phyloP scores from a whole-genome alignment of 2,113 vertebrate genomes.

The Amia ocellicauda region DNA sequence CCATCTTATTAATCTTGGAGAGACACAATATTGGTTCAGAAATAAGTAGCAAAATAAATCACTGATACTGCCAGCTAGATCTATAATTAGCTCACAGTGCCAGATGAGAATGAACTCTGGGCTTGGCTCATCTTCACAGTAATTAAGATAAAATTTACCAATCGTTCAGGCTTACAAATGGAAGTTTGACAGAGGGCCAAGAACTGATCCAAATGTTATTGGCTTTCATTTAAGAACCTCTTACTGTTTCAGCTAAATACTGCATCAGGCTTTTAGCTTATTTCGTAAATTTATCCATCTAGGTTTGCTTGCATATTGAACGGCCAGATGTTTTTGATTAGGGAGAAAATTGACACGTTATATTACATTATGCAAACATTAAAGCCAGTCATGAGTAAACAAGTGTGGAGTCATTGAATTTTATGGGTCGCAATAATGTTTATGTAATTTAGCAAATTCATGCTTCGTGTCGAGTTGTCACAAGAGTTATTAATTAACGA shows the following conservation, averaged over 20 bases:
- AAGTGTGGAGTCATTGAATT: conserved; percentile 67
- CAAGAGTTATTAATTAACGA: conserved; percentile 60
- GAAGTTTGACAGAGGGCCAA: conserved; percentile 60
- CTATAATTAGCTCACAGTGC: conserved; percentile 52
- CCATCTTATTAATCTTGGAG: conserved; percentile 57
- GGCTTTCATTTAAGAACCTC: conserved; percentile 51
- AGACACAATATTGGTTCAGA: conserved; percentile 47
- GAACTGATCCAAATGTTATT: conserved; percentile 50
- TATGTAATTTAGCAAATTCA: conserved; percentile 73
- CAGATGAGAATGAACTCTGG: conserved; percentile 42
- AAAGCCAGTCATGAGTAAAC: conserved; percentile 64
- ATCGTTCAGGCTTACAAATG: conserved; percentile 57
- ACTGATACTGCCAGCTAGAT: conserved; percentile 43
- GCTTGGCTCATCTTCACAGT: conserved; percentile 42
- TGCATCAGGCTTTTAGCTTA: conserved; percentile 47
- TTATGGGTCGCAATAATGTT: conserved; percentile 73
- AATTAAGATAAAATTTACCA: conserved; percentile 59
- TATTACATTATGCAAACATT: conserved; percentile 72
- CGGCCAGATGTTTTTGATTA: conserved; percentile 81
- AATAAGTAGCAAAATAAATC: conserved; percentile 44
- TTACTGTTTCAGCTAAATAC: conserved; percentile 40
- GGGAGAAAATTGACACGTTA: conserved; percentile 75
- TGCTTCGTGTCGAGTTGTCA: conserved; percentile 55
- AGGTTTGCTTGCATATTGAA: conserved; percentile 65
- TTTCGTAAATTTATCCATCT: conserved; percentile 58